Percentiles rank a stretch among this genome's conserved stretches.
Conservation (phyloP, 2,888 invertebrate genomes). For the Lordiphosa andalusiaca region DNA sequence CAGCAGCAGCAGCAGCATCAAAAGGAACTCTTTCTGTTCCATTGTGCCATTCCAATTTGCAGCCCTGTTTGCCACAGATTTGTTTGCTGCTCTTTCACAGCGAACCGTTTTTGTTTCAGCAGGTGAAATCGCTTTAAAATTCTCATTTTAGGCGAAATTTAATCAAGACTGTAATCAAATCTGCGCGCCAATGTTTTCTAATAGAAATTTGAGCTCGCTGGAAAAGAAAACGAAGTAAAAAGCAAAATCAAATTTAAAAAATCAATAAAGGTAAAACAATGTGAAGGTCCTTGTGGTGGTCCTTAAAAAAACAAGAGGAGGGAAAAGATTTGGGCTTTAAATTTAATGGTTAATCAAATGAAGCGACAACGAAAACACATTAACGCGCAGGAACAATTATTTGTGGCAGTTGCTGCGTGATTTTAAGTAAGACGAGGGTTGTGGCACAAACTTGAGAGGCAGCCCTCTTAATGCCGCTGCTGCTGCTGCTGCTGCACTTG, state of each 20-base stretch:
- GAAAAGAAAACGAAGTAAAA: constrained; percentile 1
- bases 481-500: not conserved
- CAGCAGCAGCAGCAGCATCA: no score
- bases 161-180: constrained; percentile 68
- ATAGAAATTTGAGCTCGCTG: constrained; percentile 52
- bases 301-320: not conserved
- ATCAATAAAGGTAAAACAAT: constrained; percentile 45
- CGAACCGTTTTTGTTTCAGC: constrained; percentile 18
- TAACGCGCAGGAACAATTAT: constrained; percentile 38
- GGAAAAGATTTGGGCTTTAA: constrained; percentile 43
- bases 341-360: constrained; percentile 63
- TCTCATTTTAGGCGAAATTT: constrained; percentile 47
- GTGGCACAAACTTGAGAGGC: no score
- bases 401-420: no score
- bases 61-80: constrained; percentile 2
- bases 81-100: not conserved
- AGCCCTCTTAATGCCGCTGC: not conserved
- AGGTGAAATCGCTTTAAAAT: constrained; percentile 33
- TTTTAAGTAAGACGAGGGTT: no score
- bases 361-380: constrained; percentile 67
- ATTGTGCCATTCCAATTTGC: not conserved
- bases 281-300: constrained; percentile 1
- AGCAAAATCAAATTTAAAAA: constrained; percentile 49
- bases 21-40: constrained; percentile 1
- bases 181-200: constrained; percentile 34